A percentile compares a stretch with the other conserved stretches of the same genome.
phyloP scores from a whole-genome alignment of 2,888 invertebrate genomes.

The Andrena bicolor region DNA sequence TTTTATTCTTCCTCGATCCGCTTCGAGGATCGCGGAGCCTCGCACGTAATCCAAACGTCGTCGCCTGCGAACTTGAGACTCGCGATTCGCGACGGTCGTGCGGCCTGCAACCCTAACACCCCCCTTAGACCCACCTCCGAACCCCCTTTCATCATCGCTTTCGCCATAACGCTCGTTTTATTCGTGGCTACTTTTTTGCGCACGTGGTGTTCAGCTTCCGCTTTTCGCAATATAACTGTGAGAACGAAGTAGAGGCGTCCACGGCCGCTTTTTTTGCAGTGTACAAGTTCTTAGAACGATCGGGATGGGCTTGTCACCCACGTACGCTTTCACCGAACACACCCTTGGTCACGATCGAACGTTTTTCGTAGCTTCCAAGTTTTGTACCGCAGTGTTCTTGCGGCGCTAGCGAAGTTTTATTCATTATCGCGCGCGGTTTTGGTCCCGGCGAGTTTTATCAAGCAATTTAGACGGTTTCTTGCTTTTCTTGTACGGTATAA shows the following conservation, averaged over 20 bases:
- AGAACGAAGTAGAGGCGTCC: slow-evolving; percentile 43
- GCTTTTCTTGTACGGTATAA: not conserved
- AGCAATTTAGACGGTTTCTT: not conserved
- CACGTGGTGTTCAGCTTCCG: slow-evolving; percentile 71
- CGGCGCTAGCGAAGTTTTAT: slow-evolving; percentile 6
- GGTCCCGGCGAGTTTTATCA: not conserved
- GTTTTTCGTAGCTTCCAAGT: not conserved
- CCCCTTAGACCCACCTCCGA: no score
- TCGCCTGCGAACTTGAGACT: not conserved
- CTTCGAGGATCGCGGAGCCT: slow-evolving; percentile 37
- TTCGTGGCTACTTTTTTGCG: slow-evolving; percentile 64
- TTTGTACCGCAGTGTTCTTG: not conserved
- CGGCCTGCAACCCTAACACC: not conserved
- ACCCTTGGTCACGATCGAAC: not conserved
- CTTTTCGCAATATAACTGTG: slow-evolving; percentile 62
- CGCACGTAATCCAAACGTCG: slow-evolving; percentile 18
- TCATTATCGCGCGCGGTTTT: not conserved
- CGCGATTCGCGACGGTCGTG: not conserved
- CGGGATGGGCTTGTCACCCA: slow-evolving; percentile 29
- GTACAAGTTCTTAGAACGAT: slow-evolving; percentile 41
- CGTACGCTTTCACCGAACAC: not conserved
- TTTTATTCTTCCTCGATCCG: slow-evolving; percentile 28
- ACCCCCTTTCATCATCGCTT: slow-evolving; percentile 40
- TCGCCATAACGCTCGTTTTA: slow-evolving; percentile 53
- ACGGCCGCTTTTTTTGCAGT: slow-evolving; percentile 54